Conservation (phyloP, 1,140 invertebrate species). For the Drosophila murphyi region DNA sequence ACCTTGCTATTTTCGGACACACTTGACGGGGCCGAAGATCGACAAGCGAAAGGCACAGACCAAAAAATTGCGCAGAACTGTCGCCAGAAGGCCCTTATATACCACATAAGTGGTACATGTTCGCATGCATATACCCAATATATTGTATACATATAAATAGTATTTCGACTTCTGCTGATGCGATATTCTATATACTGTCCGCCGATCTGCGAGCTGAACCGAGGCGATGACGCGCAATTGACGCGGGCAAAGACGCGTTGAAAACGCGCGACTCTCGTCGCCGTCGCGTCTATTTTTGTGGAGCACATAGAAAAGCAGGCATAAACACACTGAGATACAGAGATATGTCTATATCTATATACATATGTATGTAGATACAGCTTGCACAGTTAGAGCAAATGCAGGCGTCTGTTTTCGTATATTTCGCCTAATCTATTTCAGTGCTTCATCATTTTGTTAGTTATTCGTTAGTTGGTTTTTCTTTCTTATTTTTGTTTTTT, state of each 20-base stretch:
- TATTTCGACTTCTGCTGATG: constrained; percentile 44
- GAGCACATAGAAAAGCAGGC: constrained; percentile 48
- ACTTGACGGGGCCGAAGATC: constrained; percentile 71
- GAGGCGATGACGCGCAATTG: constrained; percentile 78
- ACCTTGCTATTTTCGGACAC: constrained; percentile 80
- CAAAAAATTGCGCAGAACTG: constrained; percentile 78
- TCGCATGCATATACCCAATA: constrained; percentile 22
- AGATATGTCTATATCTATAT: constrained; percentile 34
- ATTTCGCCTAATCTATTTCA: constrained; percentile 78
- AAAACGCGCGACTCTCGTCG: constrained; percentile 57
- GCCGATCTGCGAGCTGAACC: constrained; percentile 41
- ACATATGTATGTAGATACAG: constrained; percentile 40
- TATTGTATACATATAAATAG: constrained; percentile 66
- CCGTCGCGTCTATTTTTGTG: constrained; percentile 69
- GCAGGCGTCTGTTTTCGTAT: constrained; percentile 47
- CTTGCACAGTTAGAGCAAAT: constrained; percentile 36
- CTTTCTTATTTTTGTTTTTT: constrained; percentile 7
- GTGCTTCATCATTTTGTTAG: constrained; percentile 51
- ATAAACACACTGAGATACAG: constrained; percentile 34
- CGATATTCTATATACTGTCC: constrained; percentile 47
- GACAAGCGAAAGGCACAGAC: constrained; percentile 64
- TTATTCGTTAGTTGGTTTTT: constrained; percentile 2
- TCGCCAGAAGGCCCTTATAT: constrained; percentile 76
- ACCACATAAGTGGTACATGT: constrained; percentile 13
- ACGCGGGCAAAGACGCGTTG: constrained; percentile 78